Evolutionary conservation across 2,113 vertebrate species (phyloP).

Genomic region (Probosciger aterrimus): DNA sequence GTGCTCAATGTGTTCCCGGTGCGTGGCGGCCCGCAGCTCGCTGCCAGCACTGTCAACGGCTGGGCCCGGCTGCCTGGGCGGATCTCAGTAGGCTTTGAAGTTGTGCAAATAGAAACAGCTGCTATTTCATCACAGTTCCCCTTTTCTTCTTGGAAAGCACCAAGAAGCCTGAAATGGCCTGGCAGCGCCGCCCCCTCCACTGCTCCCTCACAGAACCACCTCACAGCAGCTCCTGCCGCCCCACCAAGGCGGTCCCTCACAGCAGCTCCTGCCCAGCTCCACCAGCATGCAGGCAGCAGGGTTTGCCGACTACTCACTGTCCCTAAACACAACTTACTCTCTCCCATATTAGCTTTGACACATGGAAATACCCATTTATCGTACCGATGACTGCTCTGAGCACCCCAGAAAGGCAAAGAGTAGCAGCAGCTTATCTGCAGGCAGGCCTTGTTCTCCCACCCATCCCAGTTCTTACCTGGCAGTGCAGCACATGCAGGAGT

Average conservation of each 20-base stretch:
- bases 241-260: rapidly evolving
- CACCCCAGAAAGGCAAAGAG: neutral
- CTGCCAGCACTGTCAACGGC: rapidly evolving
- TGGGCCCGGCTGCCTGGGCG: rapidly evolving
- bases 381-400: rapidly evolving
- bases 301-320: neutral
- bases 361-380: rapidly evolving
- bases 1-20: rapidly evolving
- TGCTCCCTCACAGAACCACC: neutral
- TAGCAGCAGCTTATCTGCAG: rapidly evolving
- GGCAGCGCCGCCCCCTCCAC: neutral
- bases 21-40: rapidly evolving
- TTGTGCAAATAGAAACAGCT: rapidly evolving
- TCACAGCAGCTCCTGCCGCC: neutral
- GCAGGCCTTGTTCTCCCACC: neutral
- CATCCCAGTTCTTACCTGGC: rapidly evolving
- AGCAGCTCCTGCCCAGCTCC: neutral
- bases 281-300: rapidly evolving
- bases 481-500: neutral
- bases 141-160: neutral
- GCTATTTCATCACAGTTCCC: neutral
- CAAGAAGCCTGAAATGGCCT: rapidly evolving
- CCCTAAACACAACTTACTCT: rapidly evolving
- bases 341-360: rapidly evolving
- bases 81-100: neutral